Conservation (phyloP, 2,113 vertebrate species). For the Cygnus buccinator region DNA sequence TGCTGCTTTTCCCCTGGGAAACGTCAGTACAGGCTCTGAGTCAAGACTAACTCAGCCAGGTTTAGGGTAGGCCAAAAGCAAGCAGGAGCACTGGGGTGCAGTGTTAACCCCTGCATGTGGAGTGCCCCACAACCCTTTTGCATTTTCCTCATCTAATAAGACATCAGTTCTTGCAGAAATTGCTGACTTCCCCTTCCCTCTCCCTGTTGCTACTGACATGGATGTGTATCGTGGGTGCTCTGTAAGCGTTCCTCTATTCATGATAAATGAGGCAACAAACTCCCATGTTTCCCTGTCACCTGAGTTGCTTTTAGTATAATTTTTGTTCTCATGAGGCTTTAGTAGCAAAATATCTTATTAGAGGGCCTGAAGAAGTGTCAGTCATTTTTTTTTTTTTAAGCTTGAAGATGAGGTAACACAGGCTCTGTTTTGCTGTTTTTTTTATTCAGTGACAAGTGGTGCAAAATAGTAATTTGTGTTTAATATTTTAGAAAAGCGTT, state of each 20-base stretch:
- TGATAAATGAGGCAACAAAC: background rate
- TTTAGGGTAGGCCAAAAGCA: background rate
- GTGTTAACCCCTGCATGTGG: background rate
- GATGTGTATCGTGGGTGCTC: background rate
- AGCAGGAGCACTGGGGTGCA: background rate
- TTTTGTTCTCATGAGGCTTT: background rate
- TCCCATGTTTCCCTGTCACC: background rate
- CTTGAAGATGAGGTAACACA: background rate
- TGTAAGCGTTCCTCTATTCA: background rate
- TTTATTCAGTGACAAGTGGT: background rate
- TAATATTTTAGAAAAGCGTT: background rate
- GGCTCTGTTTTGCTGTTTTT: background rate
- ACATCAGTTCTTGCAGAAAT: background rate
- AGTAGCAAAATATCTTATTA: background rate
- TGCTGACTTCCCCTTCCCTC: background rate
- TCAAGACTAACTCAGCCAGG: background rate
- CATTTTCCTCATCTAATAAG: background rate
- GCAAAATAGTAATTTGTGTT: background rate
- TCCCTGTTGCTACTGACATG: background rate
- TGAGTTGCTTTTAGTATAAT: background rate
- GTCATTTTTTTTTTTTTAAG: background rate
- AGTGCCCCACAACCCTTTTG: background rate
- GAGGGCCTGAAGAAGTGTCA: background rate
- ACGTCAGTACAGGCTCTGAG: background rate
- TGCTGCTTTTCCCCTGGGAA: background rate